phyloP scores from a whole-genome alignment of 2,888 invertebrate genomes.

The Philereme transversata region DNA sequence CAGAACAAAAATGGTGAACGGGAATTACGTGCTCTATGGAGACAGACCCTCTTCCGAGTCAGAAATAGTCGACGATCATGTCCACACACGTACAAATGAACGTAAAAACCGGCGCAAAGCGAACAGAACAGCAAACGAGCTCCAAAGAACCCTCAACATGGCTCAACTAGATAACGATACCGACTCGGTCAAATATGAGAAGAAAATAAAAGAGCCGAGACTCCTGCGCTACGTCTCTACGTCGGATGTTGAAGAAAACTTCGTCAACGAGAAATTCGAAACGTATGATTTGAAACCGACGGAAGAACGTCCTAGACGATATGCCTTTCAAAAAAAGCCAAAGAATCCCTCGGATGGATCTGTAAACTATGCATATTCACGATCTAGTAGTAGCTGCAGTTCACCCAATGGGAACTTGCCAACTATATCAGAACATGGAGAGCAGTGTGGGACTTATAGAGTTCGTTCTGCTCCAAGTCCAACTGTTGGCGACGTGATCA shows the following conservation, averaged over 20 bases:
- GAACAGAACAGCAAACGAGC: constrained; percentile 67
- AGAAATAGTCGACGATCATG: constrained; percentile 74
- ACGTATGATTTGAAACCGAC: constrained; percentile 71
- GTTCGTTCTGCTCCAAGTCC: constrained; percentile 54
- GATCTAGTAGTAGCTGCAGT: constrained; percentile 75
- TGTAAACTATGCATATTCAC: constrained; percentile 72
- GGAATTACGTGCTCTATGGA: constrained; percentile 76
- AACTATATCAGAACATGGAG: constrained; percentile 74
- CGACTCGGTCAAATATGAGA: constrained; percentile 74
- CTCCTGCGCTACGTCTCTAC: constrained; percentile 73
- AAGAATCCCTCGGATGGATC: constrained; percentile 76
- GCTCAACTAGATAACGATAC: constrained; percentile 76
- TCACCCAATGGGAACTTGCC: constrained; percentile 75
- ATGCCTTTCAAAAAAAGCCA: constrained; percentile 72
- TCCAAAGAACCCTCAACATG: constrained; percentile 64
- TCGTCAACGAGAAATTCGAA: constrained; percentile 72
- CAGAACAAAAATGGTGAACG: constrained; percentile 73
- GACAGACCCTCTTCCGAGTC: constrained; percentile 74
- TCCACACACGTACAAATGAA: constrained; percentile 66
- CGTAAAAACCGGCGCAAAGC: constrained; percentile 65
- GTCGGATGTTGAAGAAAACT: constrained; percentile 71
- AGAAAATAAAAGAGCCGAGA: constrained; percentile 72
- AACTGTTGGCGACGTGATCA: constrained; percentile 51
- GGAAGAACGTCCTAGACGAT: constrained; percentile 65
- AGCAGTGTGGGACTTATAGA: constrained; percentile 70